Percentiles rank a stretch among this genome's conserved stretches.
Evolutionary conservation across 2,113 vertebrate genomes (phyloP).

Genomic region (Myrmophylax atrothorax): DNA sequence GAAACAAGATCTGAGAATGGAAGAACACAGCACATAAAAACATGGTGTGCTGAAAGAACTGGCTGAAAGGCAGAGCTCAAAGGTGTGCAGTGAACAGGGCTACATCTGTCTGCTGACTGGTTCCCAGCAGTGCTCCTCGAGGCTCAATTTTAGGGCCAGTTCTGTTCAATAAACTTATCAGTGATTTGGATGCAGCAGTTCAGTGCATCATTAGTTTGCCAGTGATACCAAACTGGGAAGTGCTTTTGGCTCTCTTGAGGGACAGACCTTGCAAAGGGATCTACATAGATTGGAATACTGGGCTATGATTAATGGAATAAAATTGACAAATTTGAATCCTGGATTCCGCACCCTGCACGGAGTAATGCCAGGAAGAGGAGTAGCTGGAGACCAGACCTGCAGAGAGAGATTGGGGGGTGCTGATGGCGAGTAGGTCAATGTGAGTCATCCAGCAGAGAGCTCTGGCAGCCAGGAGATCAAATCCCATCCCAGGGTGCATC

Average conservation of each 20-base stretch:
- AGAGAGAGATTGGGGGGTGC: neutral
- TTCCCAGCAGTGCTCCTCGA: neutral
- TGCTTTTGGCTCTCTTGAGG: neutral
- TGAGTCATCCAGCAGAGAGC: neutral
- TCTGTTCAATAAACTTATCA: neutral
- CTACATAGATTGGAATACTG: neutral
- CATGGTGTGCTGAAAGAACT: neutral
- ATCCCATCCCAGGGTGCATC: neutral
- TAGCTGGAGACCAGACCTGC: neutral
- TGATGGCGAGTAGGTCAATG: neutral
- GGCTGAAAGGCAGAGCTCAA: neutral
- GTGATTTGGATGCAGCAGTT: neutral
- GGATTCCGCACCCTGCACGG: fast-evolving
- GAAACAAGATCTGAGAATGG: neutral
- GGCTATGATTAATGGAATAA: neutral
- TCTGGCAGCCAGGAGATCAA: neutral
- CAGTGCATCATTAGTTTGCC: neutral
- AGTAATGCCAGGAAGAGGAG: neutral
- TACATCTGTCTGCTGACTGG: neutral
- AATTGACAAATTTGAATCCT: neutral
- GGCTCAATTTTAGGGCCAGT: neutral
- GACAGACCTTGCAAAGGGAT: neutral
- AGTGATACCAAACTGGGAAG: neutral
- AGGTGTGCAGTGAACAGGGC: neutral
- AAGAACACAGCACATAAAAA: neutral